A percentile compares a stretch with the other conserved stretches of the same genome.
phyloP scores from a whole-genome alignment of 2,888 invertebrate species.

The Yponomeuta plumbellus region DNA sequence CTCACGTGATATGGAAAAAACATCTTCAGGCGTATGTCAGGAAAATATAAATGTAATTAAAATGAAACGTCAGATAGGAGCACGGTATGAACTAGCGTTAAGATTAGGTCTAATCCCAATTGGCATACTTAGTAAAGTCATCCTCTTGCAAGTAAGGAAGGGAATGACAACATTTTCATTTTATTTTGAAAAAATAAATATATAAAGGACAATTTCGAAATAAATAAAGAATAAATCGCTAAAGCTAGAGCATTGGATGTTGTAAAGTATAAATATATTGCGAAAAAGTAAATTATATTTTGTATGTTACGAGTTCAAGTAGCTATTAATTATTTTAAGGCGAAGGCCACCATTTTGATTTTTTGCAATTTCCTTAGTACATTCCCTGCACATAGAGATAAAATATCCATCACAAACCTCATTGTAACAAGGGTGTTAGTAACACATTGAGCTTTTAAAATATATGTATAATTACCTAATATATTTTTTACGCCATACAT shows the following conservation, averaged over 20 bases:
- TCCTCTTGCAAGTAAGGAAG: slow-evolving; percentile 3
- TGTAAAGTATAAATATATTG: slow-evolving; percentile 52
- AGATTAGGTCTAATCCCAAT: slow-evolving; percentile 15
- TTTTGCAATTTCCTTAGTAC: slow-evolving; percentile 4
- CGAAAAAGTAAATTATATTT: slow-evolving; percentile 66
- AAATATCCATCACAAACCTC: slow-evolving; percentile 39
- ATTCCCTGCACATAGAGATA: slow-evolving; percentile 15
- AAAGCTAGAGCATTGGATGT: slow-evolving; percentile 55
- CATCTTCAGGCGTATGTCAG: background rate
- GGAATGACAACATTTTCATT: background rate
- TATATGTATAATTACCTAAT: slow-evolving; percentile 46
- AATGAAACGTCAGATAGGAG: slow-evolving; percentile 42
- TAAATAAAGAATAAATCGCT: slow-evolving; percentile 54
- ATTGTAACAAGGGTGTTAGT: slow-evolving; percentile 60
- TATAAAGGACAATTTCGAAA: slow-evolving; percentile 44
- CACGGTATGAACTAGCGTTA: slow-evolving; percentile 61
- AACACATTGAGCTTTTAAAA: slow-evolving; percentile 68
- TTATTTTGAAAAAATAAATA: slow-evolving; percentile 26
- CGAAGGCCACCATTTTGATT: background rate
- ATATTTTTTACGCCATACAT: slow-evolving; percentile 15
- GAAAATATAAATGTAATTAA: background rate
- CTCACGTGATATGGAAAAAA: background rate
- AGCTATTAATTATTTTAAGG: background rate
- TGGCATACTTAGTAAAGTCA: slow-evolving; percentile 7
- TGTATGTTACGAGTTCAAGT: slow-evolving; percentile 35